Conservation (phyloP, 2,888 invertebrate species). For the Gortyna flavago region DNA sequence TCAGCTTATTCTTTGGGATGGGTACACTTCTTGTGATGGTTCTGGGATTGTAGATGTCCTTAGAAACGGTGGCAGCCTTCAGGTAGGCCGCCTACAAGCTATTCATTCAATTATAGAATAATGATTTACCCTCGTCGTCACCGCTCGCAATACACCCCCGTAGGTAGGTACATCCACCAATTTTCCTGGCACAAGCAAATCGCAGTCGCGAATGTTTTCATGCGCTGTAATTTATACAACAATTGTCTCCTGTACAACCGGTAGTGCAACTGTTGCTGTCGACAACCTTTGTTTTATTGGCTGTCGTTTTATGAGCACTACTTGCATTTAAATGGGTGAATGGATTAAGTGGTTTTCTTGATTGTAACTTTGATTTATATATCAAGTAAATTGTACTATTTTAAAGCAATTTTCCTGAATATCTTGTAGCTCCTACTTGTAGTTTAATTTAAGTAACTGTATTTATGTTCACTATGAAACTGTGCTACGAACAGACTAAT, state of each 20-base stretch:
- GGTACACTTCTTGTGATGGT: neutral
- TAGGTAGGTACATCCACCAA: too few species aligned
- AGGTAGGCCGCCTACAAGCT: neutral
- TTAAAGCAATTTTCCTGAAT: neutral
- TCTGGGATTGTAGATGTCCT: neutral
- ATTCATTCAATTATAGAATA: neutral
- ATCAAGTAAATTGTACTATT: neutral
- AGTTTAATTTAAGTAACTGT: neutral
- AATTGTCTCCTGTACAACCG: constrained; percentile 69
- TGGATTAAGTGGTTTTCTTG: constrained; percentile 49
- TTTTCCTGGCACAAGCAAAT: constrained; percentile 78
- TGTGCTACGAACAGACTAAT: neutral
- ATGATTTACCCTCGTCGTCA: neutral
- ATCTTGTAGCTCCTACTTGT: neutral
- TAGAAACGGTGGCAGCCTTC: too few species aligned
- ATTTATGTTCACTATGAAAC: neutral
- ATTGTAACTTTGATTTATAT: constrained; percentile 39
- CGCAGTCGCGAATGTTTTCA: constrained; percentile 76
- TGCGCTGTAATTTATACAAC: constrained; percentile 76
- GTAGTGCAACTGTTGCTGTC: constrained; percentile 76
- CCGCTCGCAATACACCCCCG: constrained; percentile 9
- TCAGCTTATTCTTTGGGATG: neutral
- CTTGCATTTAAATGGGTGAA: constrained; percentile 52
- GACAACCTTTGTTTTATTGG: constrained; percentile 58
- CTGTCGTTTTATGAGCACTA: constrained; percentile 55